A percentile compares a stretch with the other conserved stretches of the same genome.
phyloP scores from a whole-genome alignment of 2,113 vertebrate species.

The Ptychochromis oligacanthus region DNA sequence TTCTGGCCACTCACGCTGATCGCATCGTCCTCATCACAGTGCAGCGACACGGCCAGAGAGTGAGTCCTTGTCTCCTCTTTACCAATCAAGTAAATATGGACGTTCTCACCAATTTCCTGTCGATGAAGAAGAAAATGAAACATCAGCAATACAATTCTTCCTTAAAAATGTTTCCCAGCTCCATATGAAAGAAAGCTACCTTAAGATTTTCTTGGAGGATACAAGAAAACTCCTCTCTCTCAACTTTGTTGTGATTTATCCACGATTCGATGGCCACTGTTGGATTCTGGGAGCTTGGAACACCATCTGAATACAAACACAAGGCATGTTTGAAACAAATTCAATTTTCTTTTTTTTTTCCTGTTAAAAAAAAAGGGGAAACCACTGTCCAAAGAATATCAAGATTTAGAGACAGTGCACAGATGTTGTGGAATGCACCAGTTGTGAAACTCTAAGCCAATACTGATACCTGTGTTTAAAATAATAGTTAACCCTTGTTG shows the following conservation, averaged over 20 bases:
- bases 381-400: background rate
- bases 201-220: slow-evolving; percentile 91
- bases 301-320: slow-evolving; percentile 85
- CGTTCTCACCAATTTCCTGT: slow-evolving; percentile 97
- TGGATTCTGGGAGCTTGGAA: slow-evolving; percentile 96
- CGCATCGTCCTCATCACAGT: slow-evolving; percentile 92
- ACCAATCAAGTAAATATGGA: slow-evolving; percentile 97
- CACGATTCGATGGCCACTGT: slow-evolving; percentile 91
- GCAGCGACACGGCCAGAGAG: slow-evolving; percentile 92
- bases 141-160: background rate
- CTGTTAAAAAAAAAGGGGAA: background rate
- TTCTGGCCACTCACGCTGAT: slow-evolving; percentile 97
- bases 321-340: background rate
- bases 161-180: background rate
- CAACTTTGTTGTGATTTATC: slow-evolving; percentile 97
- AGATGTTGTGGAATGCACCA: background rate
- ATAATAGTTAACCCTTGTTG: background rate
- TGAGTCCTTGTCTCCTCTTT: slow-evolving; percentile 96
- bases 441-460: background rate
- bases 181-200: slow-evolving; percentile 73
- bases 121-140: background rate
- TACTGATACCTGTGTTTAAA: background rate
- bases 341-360: background rate
- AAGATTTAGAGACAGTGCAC: background rate
- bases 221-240: slow-evolving; percentile 89